Conservation (phyloP, 2,888 invertebrate genomes). For the Epinotia nisella region DNA sequence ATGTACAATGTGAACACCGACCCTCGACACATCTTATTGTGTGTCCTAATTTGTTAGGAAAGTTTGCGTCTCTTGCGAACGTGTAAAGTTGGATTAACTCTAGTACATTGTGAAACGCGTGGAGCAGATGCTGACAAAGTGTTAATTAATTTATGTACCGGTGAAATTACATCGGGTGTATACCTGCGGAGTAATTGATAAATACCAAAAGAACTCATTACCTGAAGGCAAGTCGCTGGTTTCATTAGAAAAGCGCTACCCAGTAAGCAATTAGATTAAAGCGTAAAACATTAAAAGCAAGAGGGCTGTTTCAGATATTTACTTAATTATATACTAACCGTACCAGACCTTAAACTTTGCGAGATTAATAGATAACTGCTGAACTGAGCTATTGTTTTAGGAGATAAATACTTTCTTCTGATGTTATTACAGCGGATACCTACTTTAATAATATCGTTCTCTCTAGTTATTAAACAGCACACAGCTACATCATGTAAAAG, state of each 20-base stretch:
- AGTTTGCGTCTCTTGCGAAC: conserved; percentile 59
- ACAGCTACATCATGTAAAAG: too few relatives aligned
- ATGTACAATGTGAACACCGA: conserved; percentile 44
- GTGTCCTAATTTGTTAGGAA: conserved; percentile 61
- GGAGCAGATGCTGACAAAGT: conserved; percentile 68
- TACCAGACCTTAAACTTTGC: conserved; percentile 4
- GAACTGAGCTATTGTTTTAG: conserved; percentile 36
- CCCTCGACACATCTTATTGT: conserved; percentile 56
- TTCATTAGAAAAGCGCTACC: conserved; percentile 63
- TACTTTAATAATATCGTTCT: too few relatives aligned
- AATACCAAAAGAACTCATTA: conserved; percentile 62
- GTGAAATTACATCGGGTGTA: conserved; percentile 63
- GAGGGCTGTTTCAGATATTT: conserved; percentile 53
- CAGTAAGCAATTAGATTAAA: conserved; percentile 68
- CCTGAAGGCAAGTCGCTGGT: conserved; percentile 54
- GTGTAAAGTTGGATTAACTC: conserved; percentile 65
- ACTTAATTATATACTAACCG: conserved; percentile 32
- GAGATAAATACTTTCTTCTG: background rate
- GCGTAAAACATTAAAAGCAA: conserved; percentile 56
- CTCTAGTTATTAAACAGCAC: too few relatives aligned
- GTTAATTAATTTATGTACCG: conserved; percentile 71
- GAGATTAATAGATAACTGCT: conserved; percentile 19
- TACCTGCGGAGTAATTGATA: conserved; percentile 62
- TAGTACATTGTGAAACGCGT: conserved; percentile 49
- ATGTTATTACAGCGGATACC: too few relatives aligned